Evolutionary conservation across 1,140 invertebrate genomes (phyloP).

Genomic region (Drosophila sucinea): DNA sequence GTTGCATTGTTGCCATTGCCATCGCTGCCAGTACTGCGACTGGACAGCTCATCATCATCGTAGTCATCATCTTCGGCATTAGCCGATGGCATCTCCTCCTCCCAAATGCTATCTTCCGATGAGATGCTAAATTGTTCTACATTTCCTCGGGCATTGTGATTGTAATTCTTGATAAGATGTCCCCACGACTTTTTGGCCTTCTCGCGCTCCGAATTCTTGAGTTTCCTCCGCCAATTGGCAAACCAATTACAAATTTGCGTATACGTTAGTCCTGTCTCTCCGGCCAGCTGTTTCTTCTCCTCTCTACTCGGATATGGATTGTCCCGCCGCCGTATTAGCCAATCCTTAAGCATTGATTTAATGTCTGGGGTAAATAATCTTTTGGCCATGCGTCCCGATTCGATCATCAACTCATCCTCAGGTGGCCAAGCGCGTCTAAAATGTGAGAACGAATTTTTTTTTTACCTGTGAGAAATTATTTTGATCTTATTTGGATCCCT

Average conservation of each 20-base stretch:
- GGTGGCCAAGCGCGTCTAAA: conserved; percentile 77
- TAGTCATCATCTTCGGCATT: conserved; percentile 57
- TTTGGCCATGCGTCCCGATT: conserved; percentile 85
- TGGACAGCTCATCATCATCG: conserved; percentile 65
- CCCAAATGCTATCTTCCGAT: conserved; percentile 90
- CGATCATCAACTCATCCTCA: conserved; percentile 76
- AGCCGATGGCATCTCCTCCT: conserved; percentile 83
- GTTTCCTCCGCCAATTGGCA: conserved; percentile 89
- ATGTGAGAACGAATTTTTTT: background rate
- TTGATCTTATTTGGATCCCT: conserved; percentile 20
- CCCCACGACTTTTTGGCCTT: conserved; percentile 88
- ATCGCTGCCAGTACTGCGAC: conserved; percentile 65
- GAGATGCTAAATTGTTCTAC: conserved; percentile 90
- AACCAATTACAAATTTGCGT: conserved; percentile 92
- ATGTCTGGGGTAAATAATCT: conserved; percentile 89
- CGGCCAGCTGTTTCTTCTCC: conserved; percentile 88
- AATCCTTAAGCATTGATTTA: conserved; percentile 88
- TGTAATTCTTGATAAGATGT: conserved; percentile 88
- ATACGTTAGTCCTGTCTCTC: conserved; percentile 88
- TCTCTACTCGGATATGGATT: conserved; percentile 89
- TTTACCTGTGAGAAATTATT: background rate
- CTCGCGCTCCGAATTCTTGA: conserved; percentile 88
- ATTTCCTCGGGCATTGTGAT: conserved; percentile 88
- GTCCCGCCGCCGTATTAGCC: conserved; percentile 88
- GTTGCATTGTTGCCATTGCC: conserved; percentile 62